phyloP scores from a whole-genome alignment of 2,888 invertebrate genomes.

The Mesorhabditis spiculigera region DNA sequence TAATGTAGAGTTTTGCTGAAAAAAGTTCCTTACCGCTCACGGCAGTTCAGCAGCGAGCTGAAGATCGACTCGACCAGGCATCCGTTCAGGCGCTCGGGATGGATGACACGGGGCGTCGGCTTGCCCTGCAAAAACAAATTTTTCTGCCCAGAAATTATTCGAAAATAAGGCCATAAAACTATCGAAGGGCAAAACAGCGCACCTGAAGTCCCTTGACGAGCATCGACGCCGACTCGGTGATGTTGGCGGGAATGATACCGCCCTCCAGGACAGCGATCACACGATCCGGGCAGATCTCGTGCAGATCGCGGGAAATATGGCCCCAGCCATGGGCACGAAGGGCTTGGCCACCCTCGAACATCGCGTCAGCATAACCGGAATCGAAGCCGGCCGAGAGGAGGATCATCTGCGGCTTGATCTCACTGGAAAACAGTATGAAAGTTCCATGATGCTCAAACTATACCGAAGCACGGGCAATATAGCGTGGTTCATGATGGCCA shows the following conservation, averaged over 20 bases:
- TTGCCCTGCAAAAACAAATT: too few species aligned
- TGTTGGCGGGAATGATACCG: slow-evolving; percentile 67
- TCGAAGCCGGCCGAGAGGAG: slow-evolving; percentile 96
- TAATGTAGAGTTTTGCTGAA: too few species aligned
- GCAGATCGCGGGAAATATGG: slow-evolving; percentile 86
- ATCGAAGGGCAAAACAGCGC: too few species aligned
- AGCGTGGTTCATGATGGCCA: slow-evolving; percentile 81
- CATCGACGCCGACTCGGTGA: slow-evolving; percentile 38
- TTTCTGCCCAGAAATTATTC: too few species aligned
- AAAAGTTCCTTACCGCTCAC: too few species aligned
- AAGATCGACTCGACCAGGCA: too few species aligned
- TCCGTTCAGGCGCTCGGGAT: too few species aligned
- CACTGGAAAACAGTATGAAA: slow-evolving; percentile 57
- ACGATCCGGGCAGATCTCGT: slow-evolving; percentile 80
- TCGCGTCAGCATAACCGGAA: slow-evolving; percentile 68
- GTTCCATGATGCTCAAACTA: too few species aligned
- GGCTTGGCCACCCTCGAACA: slow-evolving; percentile 76
- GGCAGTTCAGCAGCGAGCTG: too few species aligned
- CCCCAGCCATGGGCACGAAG: slow-evolving; percentile 77
- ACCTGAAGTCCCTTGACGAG: slow-evolving; percentile 32
- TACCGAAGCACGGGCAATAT: slow-evolving; percentile 73
- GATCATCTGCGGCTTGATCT: slow-evolving; percentile 71
- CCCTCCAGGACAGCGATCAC: slow-evolving; percentile 64
- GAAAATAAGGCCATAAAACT: too few species aligned
- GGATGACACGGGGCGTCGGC: too few species aligned